Base-by-base conservation (phyloP, 2,113 vertebrate species). In the Silurus asotus region DNA sequence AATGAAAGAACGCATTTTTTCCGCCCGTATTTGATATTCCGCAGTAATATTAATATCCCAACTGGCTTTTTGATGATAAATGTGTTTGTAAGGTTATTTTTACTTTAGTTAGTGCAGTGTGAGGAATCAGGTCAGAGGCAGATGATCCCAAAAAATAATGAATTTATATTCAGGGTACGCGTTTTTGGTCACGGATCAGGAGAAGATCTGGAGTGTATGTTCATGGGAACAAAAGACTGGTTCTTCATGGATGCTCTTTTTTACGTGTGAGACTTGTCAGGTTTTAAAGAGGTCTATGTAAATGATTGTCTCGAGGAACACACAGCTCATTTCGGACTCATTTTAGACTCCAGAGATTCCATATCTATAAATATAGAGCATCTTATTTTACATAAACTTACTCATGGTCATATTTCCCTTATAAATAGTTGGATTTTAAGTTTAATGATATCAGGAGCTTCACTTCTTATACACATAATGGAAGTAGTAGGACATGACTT, bases 11-110 rank as follows among this genome's bases (percentile, higher is more conserved):
- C 74, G 87, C 64, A 20, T 49, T 87, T 75, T 65, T 67, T 58
- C 80, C 75, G n/a, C n/a, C 58, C 37, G n/a, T 14, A 55, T 83
- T 87, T 28, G 25, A 78, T 77, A 85, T 87, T 85, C 67, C 49
- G 64, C 37, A 20, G 53, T 2, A 25, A 72, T 65, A 75, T 28
- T 87, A 74, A 75, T 89, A 80, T 89, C 70, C 74, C 6, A 76
- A 53, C 51, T 83, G 49, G 37, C 64, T 37, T 56, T 89, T 83
- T 85, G 74, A 86, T 83, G 83, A 89, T 51, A 78, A 82, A 81
- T 59, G 6, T 19, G 45, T 75, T 77, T 85, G 69, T 53, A 55
- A 67, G 23, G 64, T 87, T 75, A 17, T 25, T 74, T 86, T 65
- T 67, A 49, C 28, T 72, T 6, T 9, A 67, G 37, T 72, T 20